phyloP scores from a whole-genome alignment of 1,140 invertebrate genomes.

The Limonius californicus region DNA sequence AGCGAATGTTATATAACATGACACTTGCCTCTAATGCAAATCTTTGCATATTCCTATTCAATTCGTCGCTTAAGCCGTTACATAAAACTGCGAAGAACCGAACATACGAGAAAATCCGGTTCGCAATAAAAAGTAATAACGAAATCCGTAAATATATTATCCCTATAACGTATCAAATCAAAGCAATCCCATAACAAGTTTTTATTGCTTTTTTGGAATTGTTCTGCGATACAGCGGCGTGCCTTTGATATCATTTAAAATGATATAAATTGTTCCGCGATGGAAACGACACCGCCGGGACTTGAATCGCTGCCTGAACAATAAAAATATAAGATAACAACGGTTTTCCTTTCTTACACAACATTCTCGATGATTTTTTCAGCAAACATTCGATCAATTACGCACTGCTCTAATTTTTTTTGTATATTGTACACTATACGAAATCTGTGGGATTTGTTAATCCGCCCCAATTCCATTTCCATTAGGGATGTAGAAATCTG shows the following conservation, averaged over 20 bases:
- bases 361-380: background rate
- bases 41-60: too few species aligned
- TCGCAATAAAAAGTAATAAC: slow-evolving; percentile 4
- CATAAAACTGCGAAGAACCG: too few species aligned
- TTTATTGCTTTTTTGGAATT: slow-evolving; percentile 27
- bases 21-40: too few species aligned
- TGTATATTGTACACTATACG: too few species aligned
- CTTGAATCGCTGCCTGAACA: slow-evolving; percentile 16
- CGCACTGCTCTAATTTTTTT: too few species aligned
- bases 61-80: too few species aligned
- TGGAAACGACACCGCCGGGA: slow-evolving; percentile 27
- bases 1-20: too few species aligned
- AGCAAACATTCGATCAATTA: too few species aligned
- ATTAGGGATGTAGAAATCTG: too few species aligned
- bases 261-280: slow-evolving; percentile 33
- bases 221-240: slow-evolving; percentile 20
- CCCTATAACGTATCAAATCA: slow-evolving; percentile 20
- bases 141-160: slow-evolving; percentile 14
- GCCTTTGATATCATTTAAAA: slow-evolving; percentile 34
- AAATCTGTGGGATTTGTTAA: too few species aligned
- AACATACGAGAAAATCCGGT: too few species aligned
- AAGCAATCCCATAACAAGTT: slow-evolving; percentile 22
- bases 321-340: slow-evolving; percentile 28
- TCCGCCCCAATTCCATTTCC: too few species aligned
- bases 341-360: slow-evolving; percentile 2